phyloP scores from a whole-genome alignment of 2,888 invertebrate species.

The Drosophila atripex region DNA sequence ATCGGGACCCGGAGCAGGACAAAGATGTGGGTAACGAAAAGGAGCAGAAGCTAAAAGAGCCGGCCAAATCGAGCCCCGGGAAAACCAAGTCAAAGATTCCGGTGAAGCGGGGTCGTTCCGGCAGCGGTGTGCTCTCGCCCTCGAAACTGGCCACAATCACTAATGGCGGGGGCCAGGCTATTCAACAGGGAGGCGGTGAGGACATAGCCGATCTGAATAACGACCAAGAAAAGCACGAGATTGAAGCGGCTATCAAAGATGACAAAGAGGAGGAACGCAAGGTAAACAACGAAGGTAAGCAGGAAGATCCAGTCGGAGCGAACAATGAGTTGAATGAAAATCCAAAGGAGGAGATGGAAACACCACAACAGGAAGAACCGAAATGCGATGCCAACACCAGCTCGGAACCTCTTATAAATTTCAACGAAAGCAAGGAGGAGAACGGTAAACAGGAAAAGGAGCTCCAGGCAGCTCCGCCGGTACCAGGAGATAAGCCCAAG shows the following conservation, averaged over 20 bases:
- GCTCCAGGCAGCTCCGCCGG: conserved; percentile 42
- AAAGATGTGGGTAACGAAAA: conserved; percentile 76
- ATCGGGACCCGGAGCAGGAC: conserved; percentile 57
- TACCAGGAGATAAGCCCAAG: conserved; percentile 61
- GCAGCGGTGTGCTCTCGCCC: conserved; percentile 82
- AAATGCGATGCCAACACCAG: conserved; percentile 27
- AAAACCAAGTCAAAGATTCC: conserved; percentile 83
- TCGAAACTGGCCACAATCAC: conserved; percentile 81
- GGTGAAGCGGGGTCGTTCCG: conserved; percentile 74
- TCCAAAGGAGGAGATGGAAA: conserved; percentile 35
- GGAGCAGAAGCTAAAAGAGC: conserved; percentile 55
- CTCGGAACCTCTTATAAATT: conserved; percentile 57
- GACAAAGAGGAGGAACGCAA: conserved; percentile 62
- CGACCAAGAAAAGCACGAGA: conserved; percentile 82
- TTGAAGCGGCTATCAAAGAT: conserved; percentile 82
- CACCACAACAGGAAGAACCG: conserved; percentile 4
- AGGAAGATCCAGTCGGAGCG: conserved; percentile 56
- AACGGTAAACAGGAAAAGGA: conserved; percentile 26
- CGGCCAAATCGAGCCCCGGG: conserved; percentile 81
- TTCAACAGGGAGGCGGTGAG: conserved; percentile 84
- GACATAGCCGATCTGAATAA: conserved; percentile 82
- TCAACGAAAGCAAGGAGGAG: conserved; percentile 35
- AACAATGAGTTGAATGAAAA: conserved; percentile 57
- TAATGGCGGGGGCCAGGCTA: conserved; percentile 64
- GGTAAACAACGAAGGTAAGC: conserved; percentile 38